Percentiles rank a stretch among this genome's conserved stretches.
These are phyloP conservation scores for Drosophila tsacasi DNA, from an alignment of 1,140 invertebrate genomes.

Conservation along the genomic window DNA sequence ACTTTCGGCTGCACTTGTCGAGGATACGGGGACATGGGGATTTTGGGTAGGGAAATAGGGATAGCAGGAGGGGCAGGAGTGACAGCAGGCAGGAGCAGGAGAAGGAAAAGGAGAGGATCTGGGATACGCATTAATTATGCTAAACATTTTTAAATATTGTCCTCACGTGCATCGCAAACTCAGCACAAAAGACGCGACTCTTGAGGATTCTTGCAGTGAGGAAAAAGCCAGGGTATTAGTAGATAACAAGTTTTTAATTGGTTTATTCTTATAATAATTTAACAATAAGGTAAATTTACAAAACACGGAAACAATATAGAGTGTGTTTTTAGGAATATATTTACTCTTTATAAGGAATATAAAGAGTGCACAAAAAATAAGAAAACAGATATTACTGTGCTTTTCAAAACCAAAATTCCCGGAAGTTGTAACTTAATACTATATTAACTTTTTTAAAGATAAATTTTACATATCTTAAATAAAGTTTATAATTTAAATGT, in stretches of 20 bases:
- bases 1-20: slow-evolving; percentile 68
- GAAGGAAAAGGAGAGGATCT: neutral
- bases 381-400: neutral
- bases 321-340: neutral
- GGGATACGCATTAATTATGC: slow-evolving; percentile 80
- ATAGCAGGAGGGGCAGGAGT: slow-evolving; percentile 1
- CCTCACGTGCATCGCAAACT: slow-evolving; percentile 76
- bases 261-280: neutral
- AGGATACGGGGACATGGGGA: slow-evolving; percentile 7
- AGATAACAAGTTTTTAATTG: too few species aligned
- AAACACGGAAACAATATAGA: neutral
- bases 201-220: slow-evolving; percentile 47
- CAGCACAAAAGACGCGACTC: slow-evolving; percentile 43
- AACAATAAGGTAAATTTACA: neutral
- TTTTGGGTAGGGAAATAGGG: slow-evolving; percentile 7
- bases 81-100: neutral
- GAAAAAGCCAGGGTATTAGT: neutral
- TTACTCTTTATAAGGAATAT: too few species aligned
- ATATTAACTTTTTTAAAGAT: neutral
- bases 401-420: neutral
- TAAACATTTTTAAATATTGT: slow-evolving; percentile 85
- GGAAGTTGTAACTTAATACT: neutral
- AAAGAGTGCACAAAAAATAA: too few species aligned
- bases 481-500: neutral
- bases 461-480: neutral